These are phyloP conservation scores for Atherinomorus stipes DNA, from an alignment of 2,113 vertebrate species.

Conservation along the genomic window DNA sequence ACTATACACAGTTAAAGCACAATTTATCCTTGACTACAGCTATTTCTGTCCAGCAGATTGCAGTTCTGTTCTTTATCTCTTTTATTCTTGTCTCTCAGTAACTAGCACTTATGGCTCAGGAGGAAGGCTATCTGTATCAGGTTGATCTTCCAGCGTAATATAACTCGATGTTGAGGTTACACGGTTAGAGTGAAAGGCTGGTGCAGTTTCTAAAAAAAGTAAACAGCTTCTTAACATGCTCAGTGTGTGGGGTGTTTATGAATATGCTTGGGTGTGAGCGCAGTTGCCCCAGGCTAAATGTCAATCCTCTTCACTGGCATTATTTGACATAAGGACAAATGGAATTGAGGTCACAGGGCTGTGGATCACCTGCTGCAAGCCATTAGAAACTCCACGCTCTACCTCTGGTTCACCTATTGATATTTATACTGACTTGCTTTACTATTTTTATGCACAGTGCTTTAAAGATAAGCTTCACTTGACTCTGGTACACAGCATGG, in stretches of 20 bases:
- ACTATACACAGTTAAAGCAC: no score
- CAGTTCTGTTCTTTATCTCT: slow-evolving; percentile 35
- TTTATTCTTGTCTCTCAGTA: slow-evolving; percentile 51
- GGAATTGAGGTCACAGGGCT: slow-evolving; percentile 66
- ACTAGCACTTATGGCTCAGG: slow-evolving; percentile 44
- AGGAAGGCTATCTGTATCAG: slow-evolving; percentile 35
- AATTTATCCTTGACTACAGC: slow-evolving; percentile 59
- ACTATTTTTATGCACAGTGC: neutral
- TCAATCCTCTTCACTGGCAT: slow-evolving; percentile 43
- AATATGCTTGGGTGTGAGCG: slow-evolving; percentile 8
- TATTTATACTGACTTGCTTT: neutral
- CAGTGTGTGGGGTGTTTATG: slow-evolving; percentile 6
- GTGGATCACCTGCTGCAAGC: slow-evolving; percentile 56
- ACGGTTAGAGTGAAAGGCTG: slow-evolving; percentile 20
- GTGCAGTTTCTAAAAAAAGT: slow-evolving; percentile 23
- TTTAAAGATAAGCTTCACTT: neutral
- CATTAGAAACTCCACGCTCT: slow-evolving; percentile 25
- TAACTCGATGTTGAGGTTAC: slow-evolving; percentile 38
- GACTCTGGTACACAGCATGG: slow-evolving; percentile 21
- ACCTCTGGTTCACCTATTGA: slow-evolving; percentile 4
- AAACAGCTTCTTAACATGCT: slow-evolving; percentile 24
- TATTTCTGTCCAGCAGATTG: slow-evolving; percentile 58
- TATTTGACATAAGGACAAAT: slow-evolving; percentile 58
- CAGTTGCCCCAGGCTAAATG: slow-evolving; percentile 41
- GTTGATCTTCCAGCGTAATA: slow-evolving; percentile 39